phyloP scores from a whole-genome alignment of 2,797 vertebrate genomes.

The Crocodylus rhombifer region DNA sequence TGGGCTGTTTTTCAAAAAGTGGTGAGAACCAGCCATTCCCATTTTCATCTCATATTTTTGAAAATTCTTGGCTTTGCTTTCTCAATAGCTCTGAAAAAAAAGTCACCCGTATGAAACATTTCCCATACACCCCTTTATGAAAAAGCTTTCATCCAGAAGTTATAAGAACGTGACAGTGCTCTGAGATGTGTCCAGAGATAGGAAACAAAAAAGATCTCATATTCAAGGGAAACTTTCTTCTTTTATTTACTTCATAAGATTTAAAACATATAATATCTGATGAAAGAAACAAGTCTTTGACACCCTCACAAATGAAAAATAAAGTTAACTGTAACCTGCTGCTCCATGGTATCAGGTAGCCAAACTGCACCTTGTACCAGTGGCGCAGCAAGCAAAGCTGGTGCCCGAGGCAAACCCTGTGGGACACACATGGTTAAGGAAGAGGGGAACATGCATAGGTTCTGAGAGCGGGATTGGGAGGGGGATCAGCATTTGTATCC shows the following conservation, averaged over 20 bases:
- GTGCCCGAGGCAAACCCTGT: background rate
- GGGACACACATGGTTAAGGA: no score
- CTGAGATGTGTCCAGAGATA: background rate
- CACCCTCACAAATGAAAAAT: background rate
- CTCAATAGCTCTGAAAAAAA: background rate
- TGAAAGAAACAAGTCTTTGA: background rate
- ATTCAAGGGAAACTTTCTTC: background rate
- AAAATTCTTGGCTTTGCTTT: background rate
- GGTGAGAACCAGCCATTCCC: background rate
- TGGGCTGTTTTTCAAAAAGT: background rate
- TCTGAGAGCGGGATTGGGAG: no score
- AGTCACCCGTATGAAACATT: background rate
- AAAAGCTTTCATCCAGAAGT: background rate
- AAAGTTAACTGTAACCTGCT: background rate
- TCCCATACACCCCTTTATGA: background rate
- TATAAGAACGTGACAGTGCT: background rate
- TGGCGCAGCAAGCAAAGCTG: no score
- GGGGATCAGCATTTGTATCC: no score
- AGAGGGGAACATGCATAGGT: no score
- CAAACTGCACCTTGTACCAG: background rate
- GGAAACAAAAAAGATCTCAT: background rate
- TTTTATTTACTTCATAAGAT: background rate
- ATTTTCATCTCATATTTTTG: constrained; percentile 6
- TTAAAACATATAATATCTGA: background rate
- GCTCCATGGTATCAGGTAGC: background rate